Evolutionary conservation across 2,888 invertebrate genomes (phyloP).

Genomic region (Caenorhabditis sp.): DNA sequence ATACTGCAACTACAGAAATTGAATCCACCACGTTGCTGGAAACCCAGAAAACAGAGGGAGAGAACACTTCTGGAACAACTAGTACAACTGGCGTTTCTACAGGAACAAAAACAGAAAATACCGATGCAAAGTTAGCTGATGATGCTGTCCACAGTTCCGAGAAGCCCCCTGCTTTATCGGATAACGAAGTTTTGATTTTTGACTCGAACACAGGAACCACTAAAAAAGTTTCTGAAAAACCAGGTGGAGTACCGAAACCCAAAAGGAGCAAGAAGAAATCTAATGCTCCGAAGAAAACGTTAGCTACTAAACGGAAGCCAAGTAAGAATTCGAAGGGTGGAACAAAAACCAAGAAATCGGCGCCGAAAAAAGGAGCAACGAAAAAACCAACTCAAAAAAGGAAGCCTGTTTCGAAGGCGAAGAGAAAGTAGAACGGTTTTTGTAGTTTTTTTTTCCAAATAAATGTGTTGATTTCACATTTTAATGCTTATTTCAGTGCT

Average conservation of each 20-base stretch:
- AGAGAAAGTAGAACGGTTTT: conserved; percentile 3
- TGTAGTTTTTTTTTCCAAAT: neutral
- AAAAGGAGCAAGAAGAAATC: neutral
- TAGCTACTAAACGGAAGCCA: neutral
- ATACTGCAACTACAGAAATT: neutral
- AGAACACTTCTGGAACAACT: neutral
- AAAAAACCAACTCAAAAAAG: conserved; percentile 12
- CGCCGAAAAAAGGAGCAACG: conserved; percentile 9
- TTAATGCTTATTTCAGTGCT: no score
- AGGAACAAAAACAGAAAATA: neutral
- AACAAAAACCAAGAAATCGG: conserved; percentile 13
- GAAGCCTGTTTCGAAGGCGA: conserved; percentile 14
- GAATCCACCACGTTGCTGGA: neutral
- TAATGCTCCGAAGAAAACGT: neutral
- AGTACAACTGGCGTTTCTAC: neutral
- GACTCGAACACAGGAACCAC: neutral
- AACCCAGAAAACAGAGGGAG: neutral
- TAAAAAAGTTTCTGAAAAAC: neutral
- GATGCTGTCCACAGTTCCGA: neutral
- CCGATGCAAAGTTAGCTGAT: neutral
- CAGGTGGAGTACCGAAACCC: neutral
- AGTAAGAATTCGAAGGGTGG: neutral
- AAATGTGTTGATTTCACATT: no score
- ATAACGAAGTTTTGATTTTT: neutral
- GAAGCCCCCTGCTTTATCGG: neutral